Evolutionary conservation across 23 tunicate species (phyloP).

Genomic region (Halocynthia roretzi): DNA sequence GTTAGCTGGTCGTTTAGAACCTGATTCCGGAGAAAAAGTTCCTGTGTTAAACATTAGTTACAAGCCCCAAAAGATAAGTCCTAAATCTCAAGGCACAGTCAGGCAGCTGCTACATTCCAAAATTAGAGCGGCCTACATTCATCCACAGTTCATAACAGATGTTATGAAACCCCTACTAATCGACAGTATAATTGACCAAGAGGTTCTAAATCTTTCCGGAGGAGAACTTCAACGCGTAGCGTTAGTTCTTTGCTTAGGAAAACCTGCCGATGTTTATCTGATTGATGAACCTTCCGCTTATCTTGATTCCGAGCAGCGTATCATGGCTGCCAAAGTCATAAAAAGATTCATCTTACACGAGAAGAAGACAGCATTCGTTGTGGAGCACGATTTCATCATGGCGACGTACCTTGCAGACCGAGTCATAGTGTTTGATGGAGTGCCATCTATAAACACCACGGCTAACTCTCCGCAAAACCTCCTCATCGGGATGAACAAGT

Average conservation of each 20-base stretch:
- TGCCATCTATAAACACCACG: slow-evolving; percentile 72
- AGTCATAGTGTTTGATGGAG: slow-evolving; percentile 88
- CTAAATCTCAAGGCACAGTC: slow-evolving; percentile 89
- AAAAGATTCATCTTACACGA: slow-evolving; percentile 87
- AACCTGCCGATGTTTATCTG: slow-evolving; percentile 90
- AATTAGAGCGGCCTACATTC: slow-evolving; percentile 75
- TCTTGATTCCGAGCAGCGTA: slow-evolving; percentile 94
- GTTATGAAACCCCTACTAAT: slow-evolving; percentile 93
- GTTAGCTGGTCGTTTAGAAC: slow-evolving; percentile 80
- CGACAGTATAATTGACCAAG: slow-evolving; percentile 72
- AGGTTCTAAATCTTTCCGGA: slow-evolving; percentile 84
- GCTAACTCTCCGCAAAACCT: slow-evolving; percentile 75
- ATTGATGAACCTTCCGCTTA: slow-evolving; percentile 97
- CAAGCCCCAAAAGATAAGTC: slow-evolving; percentile 95
- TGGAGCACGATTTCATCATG: slow-evolving; percentile 99
- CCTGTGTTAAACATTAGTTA: slow-evolving; percentile 88
- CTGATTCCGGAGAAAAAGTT: slow-evolving; percentile 76
- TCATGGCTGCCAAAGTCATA: slow-evolving; percentile 94
- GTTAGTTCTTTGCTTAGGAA: slow-evolving; percentile 80
- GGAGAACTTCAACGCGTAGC: slow-evolving; percentile 98
- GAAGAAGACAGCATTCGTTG: slow-evolving; percentile 96
- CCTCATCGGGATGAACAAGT: slow-evolving; percentile 80
- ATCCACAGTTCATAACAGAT: slow-evolving; percentile 92
- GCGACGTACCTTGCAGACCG: slow-evolving; percentile 93
- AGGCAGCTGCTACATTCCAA: slow-evolving; percentile 80